These are phyloP conservation scores for Rhipidura dahli DNA, from an alignment of 2,113 vertebrate genomes.

Conservation along the genomic window DNA sequence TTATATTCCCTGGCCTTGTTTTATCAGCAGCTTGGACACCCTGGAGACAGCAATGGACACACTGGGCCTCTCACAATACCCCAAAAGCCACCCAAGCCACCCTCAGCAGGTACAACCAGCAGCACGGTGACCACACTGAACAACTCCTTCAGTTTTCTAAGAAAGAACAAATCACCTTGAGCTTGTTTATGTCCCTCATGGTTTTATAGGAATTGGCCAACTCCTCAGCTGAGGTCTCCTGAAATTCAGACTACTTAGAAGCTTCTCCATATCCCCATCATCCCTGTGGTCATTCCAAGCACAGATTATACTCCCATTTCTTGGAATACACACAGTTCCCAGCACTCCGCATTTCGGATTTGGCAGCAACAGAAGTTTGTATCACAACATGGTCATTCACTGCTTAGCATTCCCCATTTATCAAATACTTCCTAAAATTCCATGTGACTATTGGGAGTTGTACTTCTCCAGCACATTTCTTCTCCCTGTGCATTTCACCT, in stretches of 20 bases:
- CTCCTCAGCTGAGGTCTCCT: not conserved
- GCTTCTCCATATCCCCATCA: not conserved
- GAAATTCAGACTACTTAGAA: not conserved
- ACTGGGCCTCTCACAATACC: not conserved
- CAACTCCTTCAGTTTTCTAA: not conserved
- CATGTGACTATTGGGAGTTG: not conserved
- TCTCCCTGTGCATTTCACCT: not conserved
- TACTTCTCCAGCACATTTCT: not conserved
- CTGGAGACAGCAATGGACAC: not conserved
- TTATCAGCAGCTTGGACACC: not conserved
- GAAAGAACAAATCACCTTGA: not conserved
- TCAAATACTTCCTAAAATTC: not conserved
- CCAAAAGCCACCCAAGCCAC: not conserved
- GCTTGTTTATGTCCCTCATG: not conserved
- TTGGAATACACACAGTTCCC: not conserved
- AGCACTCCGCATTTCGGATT: not conserved
- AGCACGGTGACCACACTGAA: fast-evolving
- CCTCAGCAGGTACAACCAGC: not conserved
- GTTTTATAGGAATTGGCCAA: not conserved
- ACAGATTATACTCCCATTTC: not conserved
- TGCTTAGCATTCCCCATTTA: not conserved
- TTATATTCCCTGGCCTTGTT: not conserved
- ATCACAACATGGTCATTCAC: not conserved
- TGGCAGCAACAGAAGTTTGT: not conserved
- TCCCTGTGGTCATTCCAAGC: not conserved